Base-by-base conservation (phyloP, 2,888 invertebrate genomes). In the Brachycybe producta region DNA sequence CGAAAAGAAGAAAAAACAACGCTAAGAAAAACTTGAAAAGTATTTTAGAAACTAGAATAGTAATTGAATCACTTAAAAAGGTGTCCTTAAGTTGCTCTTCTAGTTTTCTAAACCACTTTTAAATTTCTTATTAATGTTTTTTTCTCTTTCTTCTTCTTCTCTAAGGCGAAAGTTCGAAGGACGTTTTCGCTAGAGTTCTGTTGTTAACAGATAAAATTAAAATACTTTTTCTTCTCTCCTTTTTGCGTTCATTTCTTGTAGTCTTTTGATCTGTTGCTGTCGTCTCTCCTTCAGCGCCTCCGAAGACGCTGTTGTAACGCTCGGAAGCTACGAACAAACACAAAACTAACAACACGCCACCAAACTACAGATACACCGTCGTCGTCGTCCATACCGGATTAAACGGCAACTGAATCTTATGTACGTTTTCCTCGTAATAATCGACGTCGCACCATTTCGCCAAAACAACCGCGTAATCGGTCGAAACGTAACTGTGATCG, bases 231-330 rank as follows among this genome's bases (percentile, higher is more conserved):
- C 90, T 61, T 85, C 84, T 56, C 91, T 72, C 64, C 88, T 84
- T 44, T 85, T 76, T 1, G 87, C 86, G 65, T 91, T 91, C 46
- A 91, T 84, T 69, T 92, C 91, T 43, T 86, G 77, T 47, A 92
- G 70, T 23, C 91, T 74, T 36, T 80, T 73, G 0, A 90, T 86
- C 64, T 91, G 75, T 65, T 91, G 91, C 51, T 82, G 79, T 57
- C 88, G 80, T 53, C 86, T 75, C 63, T 91, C 90, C 61, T 83
- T 82, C 65, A 86, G 87, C 42, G 65, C 65, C 47, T 67, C 66
- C 2, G 62, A 58, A 7, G 61, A 46, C 8, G 28, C 60, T 28
- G 62, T 46, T 54, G 60, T 63, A 44, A 52, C 59, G 5, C 61
- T 61, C 11, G 60, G 57, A 5, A 59, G 54, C 52, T 54, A 21